Evolutionary conservation across 2,888 invertebrate species (phyloP).

Genomic region (Rhorus exstirpatorius): DNA sequence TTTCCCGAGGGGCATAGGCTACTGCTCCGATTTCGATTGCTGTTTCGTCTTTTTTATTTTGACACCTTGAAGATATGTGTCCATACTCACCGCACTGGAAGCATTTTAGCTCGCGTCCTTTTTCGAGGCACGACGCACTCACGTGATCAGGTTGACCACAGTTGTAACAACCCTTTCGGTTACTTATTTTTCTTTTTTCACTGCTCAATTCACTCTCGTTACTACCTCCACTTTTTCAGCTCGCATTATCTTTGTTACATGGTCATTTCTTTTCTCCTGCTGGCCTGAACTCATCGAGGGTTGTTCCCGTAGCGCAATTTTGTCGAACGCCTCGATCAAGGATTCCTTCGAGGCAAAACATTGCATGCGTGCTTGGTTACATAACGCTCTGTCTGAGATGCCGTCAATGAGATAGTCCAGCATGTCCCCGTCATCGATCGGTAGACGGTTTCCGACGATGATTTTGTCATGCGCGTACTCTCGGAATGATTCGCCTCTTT

Average conservation of each 20-base stretch:
- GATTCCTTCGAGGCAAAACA: slow-evolving; percentile 2
- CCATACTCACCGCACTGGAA: slow-evolving; percentile 43
- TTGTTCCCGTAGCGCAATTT: slow-evolving; percentile 33
- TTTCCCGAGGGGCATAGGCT: slow-evolving; percentile 11
- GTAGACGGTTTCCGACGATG: slow-evolving; percentile 59
- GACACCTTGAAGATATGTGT: slow-evolving; percentile 42
- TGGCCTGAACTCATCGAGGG: background rate
- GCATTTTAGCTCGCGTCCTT: slow-evolving; percentile 50
- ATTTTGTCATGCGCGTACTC: slow-evolving; percentile 55
- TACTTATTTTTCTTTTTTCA: background rate
- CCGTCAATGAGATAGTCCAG: slow-evolving; percentile 65
- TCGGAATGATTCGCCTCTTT: slow-evolving; percentile 33
- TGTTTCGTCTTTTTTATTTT: slow-evolving; percentile 20
- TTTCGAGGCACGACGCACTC: slow-evolving; percentile 46
- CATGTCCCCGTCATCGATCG: slow-evolving; percentile 52
- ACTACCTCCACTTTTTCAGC: background rate
- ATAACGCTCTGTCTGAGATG: slow-evolving; percentile 53
- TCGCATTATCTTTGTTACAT: too few relatives aligned
- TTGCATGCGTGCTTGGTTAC: slow-evolving; percentile 60
- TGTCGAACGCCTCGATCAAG: slow-evolving; percentile 38
- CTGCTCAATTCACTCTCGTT: background rate
- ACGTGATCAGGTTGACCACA: slow-evolving; percentile 16
- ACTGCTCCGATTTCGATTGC: slow-evolving; percentile 4
- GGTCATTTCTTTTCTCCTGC: too few relatives aligned
- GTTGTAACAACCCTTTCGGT: slow-evolving; percentile 34